Evolutionary conservation across 2,888 invertebrate genomes (phyloP).

Genomic region (Phaonia tiefii): DNA sequence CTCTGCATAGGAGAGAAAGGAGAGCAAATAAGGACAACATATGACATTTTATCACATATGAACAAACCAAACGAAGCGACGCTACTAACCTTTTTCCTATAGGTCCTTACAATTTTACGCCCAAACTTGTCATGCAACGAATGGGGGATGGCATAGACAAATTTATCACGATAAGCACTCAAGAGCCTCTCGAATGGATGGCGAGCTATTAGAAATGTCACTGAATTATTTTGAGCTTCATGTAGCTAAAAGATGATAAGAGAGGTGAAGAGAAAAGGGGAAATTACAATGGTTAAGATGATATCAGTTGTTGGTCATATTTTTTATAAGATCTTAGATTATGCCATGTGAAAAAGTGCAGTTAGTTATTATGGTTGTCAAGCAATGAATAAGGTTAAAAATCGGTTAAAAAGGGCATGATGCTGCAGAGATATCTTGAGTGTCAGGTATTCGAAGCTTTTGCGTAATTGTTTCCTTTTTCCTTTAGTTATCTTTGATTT

Average conservation of each 20-base stretch:
- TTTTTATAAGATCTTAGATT: too few relatives aligned
- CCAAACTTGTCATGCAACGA: conserved; percentile 91
- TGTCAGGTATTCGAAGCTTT: too few relatives aligned
- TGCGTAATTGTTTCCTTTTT: too few relatives aligned
- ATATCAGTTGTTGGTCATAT: conserved; percentile 11
- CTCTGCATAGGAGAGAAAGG: conserved; percentile 60
- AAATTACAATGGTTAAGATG: conserved; percentile 18
- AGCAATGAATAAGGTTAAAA: too few relatives aligned
- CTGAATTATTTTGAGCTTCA: conserved; percentile 88
- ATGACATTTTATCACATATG: neutral
- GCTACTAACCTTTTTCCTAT: conserved; percentile 82
- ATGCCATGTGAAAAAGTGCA: too few relatives aligned
- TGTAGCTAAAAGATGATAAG: conserved; percentile 83
- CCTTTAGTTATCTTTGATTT: too few relatives aligned
- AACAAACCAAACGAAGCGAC: neutral
- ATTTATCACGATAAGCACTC: conserved; percentile 92
- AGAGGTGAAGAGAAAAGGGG: conserved; percentile 18
- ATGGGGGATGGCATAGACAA: conserved; percentile 90
- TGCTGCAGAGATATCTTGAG: too few relatives aligned
- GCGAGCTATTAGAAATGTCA: conserved; percentile 90
- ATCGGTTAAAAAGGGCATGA: too few relatives aligned
- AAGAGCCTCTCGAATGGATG: conserved; percentile 91
- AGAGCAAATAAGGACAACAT: too few relatives aligned
- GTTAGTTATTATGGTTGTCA: too few relatives aligned
- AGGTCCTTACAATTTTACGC: conserved; percentile 88